Evolutionary conservation across 2,113 vertebrate species (phyloP).

Genomic region (Microtus montanus): DNA sequence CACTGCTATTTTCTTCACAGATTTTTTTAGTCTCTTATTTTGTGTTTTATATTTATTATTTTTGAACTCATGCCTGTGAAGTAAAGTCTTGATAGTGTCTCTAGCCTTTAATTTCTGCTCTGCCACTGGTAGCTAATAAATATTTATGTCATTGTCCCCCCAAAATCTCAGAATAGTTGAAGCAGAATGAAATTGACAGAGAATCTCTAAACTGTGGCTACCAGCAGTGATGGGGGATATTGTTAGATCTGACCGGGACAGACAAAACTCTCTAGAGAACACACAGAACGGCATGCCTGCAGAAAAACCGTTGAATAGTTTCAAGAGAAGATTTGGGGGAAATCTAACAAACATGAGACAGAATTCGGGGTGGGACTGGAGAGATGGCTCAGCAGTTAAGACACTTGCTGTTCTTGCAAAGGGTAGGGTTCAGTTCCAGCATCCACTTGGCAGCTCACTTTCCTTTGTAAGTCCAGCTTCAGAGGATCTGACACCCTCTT

Average conservation of each 20-base stretch:
- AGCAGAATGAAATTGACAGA: background rate
- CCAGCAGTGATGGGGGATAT: background rate
- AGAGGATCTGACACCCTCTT: too few relatives aligned
- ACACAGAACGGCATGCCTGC: background rate
- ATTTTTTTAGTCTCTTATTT: background rate
- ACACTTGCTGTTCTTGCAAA: too few relatives aligned
- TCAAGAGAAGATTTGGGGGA: background rate
- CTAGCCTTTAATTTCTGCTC: background rate
- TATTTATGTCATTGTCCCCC: background rate
- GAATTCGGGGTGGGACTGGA: background rate
- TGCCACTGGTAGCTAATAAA: background rate
- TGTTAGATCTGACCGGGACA: background rate
- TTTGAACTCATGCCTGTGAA: background rate
- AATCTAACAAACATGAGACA: background rate
- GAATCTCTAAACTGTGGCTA: background rate
- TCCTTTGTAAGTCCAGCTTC: too few relatives aligned
- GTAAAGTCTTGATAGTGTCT: background rate
- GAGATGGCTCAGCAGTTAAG: too few relatives aligned
- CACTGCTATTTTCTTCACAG: background rate
- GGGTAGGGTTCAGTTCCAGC: too few relatives aligned
- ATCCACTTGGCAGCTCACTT: too few relatives aligned
- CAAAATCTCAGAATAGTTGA: background rate
- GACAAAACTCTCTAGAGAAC: background rate
- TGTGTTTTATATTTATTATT: background rate
- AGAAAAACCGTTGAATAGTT: background rate